These are phyloP conservation scores for Tetragonisca angustula DNA, from an alignment of 2,888 invertebrate species.

Conservation along the genomic window DNA sequence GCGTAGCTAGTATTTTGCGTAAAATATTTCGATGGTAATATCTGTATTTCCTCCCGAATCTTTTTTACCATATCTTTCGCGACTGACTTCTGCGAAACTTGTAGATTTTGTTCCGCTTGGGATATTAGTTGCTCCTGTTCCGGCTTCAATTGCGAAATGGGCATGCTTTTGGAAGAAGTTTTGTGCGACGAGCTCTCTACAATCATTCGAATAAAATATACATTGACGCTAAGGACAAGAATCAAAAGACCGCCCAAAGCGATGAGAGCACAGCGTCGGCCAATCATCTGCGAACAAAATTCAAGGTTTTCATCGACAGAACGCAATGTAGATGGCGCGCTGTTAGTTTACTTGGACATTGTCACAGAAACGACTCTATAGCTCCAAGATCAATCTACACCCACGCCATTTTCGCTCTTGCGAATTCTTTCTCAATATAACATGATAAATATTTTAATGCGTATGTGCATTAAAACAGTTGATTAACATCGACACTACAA, in stretches of 20 bases:
- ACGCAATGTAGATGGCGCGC: constrained; percentile 41
- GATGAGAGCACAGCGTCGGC: constrained; percentile 79
- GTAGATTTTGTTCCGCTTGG: constrained; percentile 62
- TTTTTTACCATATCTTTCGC: constrained; percentile 69
- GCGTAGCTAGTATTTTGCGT: constrained; percentile 76
- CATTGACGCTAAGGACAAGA: constrained; percentile 80
- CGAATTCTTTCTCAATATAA: not conserved
- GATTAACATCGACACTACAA: not conserved
- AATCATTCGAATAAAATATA: constrained; percentile 82
- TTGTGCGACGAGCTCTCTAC: constrained; percentile 80
- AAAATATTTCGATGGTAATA: constrained; percentile 77
- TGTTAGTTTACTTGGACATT: constrained; percentile 1
- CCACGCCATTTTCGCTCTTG: constrained; percentile 17
- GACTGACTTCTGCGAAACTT: constrained; percentile 57
- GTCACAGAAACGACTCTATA: not conserved
- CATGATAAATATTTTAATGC: not conserved
- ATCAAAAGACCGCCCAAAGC: constrained; percentile 81
- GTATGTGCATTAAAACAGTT: not conserved
- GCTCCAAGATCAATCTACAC: not conserved
- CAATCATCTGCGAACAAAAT: constrained; percentile 80
- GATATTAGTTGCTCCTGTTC: constrained; percentile 58
- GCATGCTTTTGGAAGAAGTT: constrained; percentile 65
- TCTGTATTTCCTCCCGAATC: constrained; percentile 75
- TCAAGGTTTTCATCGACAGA: constrained; percentile 17
- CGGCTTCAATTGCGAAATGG: constrained; percentile 65